These are phyloP conservation scores for Babylonia areolata DNA, from an alignment of 1,140 invertebrate genomes.

Conservation along the genomic window DNA sequence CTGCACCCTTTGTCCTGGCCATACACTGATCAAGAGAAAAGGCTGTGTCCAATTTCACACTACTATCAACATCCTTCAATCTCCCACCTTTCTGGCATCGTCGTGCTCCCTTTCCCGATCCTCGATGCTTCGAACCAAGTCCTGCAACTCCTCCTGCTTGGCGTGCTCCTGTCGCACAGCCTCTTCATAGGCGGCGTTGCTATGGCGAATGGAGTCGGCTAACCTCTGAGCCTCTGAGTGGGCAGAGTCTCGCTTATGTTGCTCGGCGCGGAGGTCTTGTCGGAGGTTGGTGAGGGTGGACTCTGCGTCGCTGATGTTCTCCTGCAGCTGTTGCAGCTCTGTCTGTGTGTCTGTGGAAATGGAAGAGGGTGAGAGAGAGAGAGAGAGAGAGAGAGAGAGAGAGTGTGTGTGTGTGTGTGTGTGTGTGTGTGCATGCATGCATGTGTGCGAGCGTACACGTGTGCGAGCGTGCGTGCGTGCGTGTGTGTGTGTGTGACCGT, in stretches of 20 bases:
- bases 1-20: too few species aligned
- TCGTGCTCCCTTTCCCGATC: constrained; percentile 64
- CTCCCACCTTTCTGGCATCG: constrained; percentile 62
- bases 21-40: too few species aligned
- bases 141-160: constrained; percentile 64
- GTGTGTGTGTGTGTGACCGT: too few species aligned
- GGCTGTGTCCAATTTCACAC: too few species aligned
- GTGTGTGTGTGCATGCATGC: too few species aligned
- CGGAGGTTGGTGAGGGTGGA: constrained; percentile 50
- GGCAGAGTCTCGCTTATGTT: constrained; percentile 59
- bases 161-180: constrained; percentile 59
- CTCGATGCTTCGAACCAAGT: constrained; percentile 58
- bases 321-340: constrained; percentile 62
- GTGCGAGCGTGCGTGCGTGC: too few species aligned
- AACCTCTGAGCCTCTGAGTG: constrained; percentile 63
- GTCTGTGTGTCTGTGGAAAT: constrained; percentile 55
- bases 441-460: too few species aligned
- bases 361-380: too few species aligned
- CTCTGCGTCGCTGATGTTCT: constrained; percentile 65
- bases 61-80: too few species aligned
- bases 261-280: constrained; percentile 55
- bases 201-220: constrained; percentile 62
- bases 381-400: too few species aligned
- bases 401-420: too few species aligned
- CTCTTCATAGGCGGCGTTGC: constrained; percentile 59